Conservation (phyloP, 2,888 invertebrate genomes). For the Parapristionchus giblindavisi region DNA sequence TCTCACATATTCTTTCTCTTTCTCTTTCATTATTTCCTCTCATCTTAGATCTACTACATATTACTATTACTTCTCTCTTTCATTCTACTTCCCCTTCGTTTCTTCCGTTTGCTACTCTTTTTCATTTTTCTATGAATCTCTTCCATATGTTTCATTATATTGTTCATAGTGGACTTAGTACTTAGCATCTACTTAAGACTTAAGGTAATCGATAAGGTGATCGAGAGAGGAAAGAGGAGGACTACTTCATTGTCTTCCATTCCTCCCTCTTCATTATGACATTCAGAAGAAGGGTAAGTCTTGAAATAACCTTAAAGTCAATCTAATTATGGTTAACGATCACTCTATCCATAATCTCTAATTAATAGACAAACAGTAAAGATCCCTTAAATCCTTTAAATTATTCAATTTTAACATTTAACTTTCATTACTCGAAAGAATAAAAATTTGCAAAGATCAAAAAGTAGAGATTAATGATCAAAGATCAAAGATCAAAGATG, state of each 20-base stretch:
- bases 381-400: no score
- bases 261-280: not conserved
- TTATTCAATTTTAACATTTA: no score
- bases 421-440: no score
- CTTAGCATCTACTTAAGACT: no score
- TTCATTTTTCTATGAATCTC: not conserved
- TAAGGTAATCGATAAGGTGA: no score
- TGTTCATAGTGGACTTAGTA: not conserved
- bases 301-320: no score
- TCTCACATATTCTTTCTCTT: constrained; percentile 30
- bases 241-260: not conserved
- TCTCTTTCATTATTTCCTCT: constrained; percentile 19
- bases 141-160: not conserved
- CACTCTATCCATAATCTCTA: no score
- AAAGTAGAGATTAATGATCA: no score
- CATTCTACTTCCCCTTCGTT: constrained; percentile 32
- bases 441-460: no score
- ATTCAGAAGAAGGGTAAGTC: constrained; percentile 25
- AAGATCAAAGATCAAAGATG: no score
- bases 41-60: not conserved
- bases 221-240: constrained; percentile 1
- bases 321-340: no score
- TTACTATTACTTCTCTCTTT: constrained; percentile 36
- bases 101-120: constrained; percentile 33
- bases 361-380: no score